Evolutionary conservation across 2,113 vertebrate genomes (phyloP).

Genomic region (Hippocampus comes): DNA sequence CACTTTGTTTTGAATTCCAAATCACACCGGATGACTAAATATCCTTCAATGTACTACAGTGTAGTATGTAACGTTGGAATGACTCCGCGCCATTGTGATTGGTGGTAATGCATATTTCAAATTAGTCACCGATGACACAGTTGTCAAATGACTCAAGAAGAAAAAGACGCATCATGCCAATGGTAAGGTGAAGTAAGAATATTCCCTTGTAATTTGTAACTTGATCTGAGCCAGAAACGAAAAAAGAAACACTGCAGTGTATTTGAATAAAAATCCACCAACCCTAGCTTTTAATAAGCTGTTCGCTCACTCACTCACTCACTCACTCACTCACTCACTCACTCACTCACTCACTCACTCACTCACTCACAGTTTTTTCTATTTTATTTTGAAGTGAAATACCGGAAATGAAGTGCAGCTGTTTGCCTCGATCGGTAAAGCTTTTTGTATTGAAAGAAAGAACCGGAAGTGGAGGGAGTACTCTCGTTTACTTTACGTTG

Average conservation of each 20-base stretch:
- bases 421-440: background rate
- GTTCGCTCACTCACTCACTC: too few species aligned
- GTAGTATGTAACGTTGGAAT: background rate
- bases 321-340: too few species aligned
- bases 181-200: background rate
- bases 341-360: too few species aligned
- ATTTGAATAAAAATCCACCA: background rate
- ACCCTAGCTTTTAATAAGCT: background rate
- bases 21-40: too few species aligned
- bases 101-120: background rate
- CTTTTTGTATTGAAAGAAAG: constrained; percentile 48
- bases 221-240: background rate
- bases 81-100: background rate
- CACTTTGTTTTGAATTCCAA: too few species aligned
- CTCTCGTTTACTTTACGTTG: constrained; percentile 1
- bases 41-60: too few species aligned
- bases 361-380: too few species aligned
- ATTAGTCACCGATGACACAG: background rate
- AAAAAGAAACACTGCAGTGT: background rate
- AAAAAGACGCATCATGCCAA: background rate
- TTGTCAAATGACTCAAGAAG: background rate
- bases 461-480: constrained; percentile 15
- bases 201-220: background rate
- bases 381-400: background rate
- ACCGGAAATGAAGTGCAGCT: background rate